phyloP scores from a whole-genome alignment of 2,888 invertebrate genomes.

The Glyphotaelius pellucidus region DNA sequence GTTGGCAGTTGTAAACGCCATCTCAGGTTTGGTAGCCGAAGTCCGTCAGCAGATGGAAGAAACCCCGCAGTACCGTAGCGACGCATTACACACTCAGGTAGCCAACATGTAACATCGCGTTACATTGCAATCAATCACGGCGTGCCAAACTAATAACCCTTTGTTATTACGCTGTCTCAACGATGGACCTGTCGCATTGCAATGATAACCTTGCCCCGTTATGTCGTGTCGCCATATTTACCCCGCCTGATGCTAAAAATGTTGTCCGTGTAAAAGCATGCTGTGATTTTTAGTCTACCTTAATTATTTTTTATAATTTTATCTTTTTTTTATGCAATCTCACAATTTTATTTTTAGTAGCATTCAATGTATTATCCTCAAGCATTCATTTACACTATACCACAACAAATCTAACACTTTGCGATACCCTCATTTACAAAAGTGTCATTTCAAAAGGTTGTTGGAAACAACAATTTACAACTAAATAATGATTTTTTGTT shows the following conservation, averaged over 20 bases:
- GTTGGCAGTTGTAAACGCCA: conserved; percentile 85
- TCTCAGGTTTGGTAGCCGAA: conserved; percentile 88
- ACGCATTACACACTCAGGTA: conserved; percentile 72
- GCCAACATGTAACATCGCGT: conserved; percentile 55
- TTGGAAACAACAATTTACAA: neutral
- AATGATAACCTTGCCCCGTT: conserved; percentile 4
- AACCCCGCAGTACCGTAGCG: conserved; percentile 69
- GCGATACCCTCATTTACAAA: neutral
- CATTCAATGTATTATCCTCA: neutral
- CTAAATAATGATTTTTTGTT: neutral
- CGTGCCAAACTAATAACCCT: neutral
- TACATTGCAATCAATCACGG: neutral
- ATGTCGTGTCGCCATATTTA: neutral
- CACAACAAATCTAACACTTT: neutral
- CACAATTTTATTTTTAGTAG: neutral
- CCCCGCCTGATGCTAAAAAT: conserved; percentile 45
- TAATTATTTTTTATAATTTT: neutral
- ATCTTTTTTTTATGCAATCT: neutral
- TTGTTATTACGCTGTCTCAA: neutral
- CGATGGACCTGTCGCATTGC: neutral
- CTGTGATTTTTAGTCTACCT: conserved; percentile 11
- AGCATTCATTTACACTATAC: neutral
- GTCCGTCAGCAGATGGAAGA: conserved; percentile 86
- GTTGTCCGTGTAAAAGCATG: conserved; percentile 47
- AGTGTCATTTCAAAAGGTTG: neutral